Base-by-base conservation (phyloP, 2,113 vertebrate species). In the Poeciliopsis turrubarensis region DNA sequence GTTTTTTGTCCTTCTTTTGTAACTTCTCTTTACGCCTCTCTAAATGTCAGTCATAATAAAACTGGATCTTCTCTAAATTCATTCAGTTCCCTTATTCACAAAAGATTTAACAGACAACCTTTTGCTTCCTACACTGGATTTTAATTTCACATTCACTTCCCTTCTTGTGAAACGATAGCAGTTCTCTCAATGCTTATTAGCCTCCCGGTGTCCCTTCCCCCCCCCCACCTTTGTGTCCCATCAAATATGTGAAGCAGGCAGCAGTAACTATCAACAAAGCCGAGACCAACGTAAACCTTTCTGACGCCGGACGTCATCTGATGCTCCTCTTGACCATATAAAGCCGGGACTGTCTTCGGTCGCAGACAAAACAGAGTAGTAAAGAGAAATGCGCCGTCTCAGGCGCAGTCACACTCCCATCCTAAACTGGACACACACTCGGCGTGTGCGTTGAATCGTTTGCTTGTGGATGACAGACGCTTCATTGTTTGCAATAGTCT, bases 301-400 rank as follows among this genome's bases (percentile, higher is more conserved):
- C 73, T 32, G 75, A 82, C 74, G 78, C 77, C 69, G 67, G 71
- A 78, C 69, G 17, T 61, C 77, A 72, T 83, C 79, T 31, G 70
- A n/a, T 19, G 14, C 73, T 78, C 63, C 77, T 73, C 65, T 72
- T 90, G 91, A 89, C 92, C 91, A 93, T 91, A 92, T 92, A 92
- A 91, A 93, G 91, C 32, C 80, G 0, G 67, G 61, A 66, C 74
- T 41, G 86, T 80, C 84, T 76, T 30, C 60, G 17, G 86, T 82
- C 80, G 31, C 78, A 85, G 77, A 80, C 84, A 86, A 34, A n/a
- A 71, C 1, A 15, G 25, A 69, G 51, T 25, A 60, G 68, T 70
- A 73, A 86, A 77, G 70, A 84, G 72, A 87, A 75, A 80, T 37
- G 79, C 75, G 74, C 61, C 65, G 15, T 15, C 51, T 57, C 26